Conservation (phyloP, 2,797 vertebrate species). For the Muraenolepis orangiensis region DNA sequence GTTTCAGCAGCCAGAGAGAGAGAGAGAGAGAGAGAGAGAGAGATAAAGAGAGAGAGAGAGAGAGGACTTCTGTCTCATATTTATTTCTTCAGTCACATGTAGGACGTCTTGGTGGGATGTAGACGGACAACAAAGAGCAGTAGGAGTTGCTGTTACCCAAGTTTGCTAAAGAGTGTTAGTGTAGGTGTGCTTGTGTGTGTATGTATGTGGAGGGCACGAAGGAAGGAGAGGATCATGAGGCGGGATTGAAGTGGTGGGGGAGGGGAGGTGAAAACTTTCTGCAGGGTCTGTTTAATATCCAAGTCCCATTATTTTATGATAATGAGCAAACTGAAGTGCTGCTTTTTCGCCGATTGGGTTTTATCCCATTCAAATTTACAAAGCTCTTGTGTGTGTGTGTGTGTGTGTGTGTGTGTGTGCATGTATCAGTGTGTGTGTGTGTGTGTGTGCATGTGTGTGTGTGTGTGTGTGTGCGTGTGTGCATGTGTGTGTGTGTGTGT, state of each 20-base stretch:
- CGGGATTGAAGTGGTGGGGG: neutral
- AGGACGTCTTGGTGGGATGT: neutral
- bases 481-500: too few relatives aligned
- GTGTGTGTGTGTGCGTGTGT: too few relatives aligned
- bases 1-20: neutral
- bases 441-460: too few relatives aligned
- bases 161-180: neutral
- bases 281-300: slow-evolving; percentile 48
- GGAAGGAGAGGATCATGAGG: neutral
- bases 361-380: slow-evolving; percentile 34
- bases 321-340: slow-evolving; percentile 62
- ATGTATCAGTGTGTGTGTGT: neutral
- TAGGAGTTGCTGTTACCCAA: neutral
- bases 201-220: neutral
- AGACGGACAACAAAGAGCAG: neutral
- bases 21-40: neutral
- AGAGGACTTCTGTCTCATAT: neutral
- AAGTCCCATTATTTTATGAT: slow-evolving; percentile 75
- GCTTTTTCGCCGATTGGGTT: slow-evolving; percentile 43
- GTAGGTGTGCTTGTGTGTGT: too few relatives aligned
- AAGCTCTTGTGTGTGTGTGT: slow-evolving; percentile 15
- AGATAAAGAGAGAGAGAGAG: too few relatives aligned
- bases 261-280: slow-evolving; percentile 14
- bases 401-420: neutral
- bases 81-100: neutral